These are phyloP conservation scores for Glaucopsyche alexis DNA, from an alignment of 2,888 invertebrate genomes.

Conservation along the genomic window DNA sequence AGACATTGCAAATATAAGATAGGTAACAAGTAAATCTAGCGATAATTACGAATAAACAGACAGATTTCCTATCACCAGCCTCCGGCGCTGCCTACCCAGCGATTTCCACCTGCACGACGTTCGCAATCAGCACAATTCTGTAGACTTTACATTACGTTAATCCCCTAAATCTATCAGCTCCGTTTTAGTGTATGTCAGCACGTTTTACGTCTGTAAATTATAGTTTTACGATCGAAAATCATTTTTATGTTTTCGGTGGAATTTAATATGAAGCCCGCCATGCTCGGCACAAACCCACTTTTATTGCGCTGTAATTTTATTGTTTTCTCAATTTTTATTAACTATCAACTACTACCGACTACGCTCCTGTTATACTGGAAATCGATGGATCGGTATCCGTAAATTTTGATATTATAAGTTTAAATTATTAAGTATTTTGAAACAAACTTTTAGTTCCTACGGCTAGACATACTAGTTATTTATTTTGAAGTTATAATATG, in stretches of 20 bases:
- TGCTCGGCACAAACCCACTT: slow-evolving; percentile 75
- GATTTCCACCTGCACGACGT: slow-evolving; percentile 35
- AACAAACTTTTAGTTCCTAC: too few relatives aligned
- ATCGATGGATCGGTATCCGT: slow-evolving; percentile 4
- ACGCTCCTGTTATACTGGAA: slow-evolving; percentile 24
- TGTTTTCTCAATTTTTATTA: slow-evolving; percentile 80
- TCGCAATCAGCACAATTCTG: slow-evolving; percentile 37
- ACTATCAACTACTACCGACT: slow-evolving; percentile 72
- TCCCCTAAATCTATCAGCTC: slow-evolving; percentile 35
- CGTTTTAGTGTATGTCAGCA: slow-evolving; percentile 64
- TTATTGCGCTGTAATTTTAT: slow-evolving; percentile 80
- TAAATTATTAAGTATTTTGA: background rate
- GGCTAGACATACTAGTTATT: too few relatives aligned
- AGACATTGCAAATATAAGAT: slow-evolving; percentile 17
- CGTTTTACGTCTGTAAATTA: slow-evolving; percentile 81
- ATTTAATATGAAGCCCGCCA: slow-evolving; percentile 79
- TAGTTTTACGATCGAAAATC: slow-evolving; percentile 80
- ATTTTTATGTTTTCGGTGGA: slow-evolving; percentile 79
- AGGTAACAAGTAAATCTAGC: slow-evolving; percentile 32
- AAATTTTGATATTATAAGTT: slow-evolving; percentile 20
- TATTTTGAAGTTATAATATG: too few relatives aligned
- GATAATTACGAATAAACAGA: slow-evolving; percentile 35
- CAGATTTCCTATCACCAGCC: slow-evolving; percentile 32
- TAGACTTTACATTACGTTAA: slow-evolving; percentile 38
- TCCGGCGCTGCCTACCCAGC: slow-evolving; percentile 31